phyloP scores from a whole-genome alignment of 2,797 vertebrate genomes.

The Discoglossus pictus region DNA sequence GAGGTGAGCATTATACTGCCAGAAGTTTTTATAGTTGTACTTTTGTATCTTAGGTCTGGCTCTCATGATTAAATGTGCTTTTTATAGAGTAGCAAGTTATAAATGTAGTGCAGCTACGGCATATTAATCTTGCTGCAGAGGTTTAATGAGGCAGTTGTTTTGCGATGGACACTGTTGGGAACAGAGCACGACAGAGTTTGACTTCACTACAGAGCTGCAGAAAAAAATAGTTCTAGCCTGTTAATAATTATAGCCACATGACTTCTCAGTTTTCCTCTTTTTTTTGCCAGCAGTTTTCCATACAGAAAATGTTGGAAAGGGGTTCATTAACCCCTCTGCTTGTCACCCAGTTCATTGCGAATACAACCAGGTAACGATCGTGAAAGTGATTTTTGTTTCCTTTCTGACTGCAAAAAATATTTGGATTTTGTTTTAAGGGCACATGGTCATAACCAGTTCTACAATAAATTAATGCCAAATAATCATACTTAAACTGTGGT shows the following conservation, averaged over 20 bases:
- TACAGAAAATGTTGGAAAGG: slow-evolving; percentile 75
- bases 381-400: neutral
- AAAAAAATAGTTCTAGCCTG: slow-evolving; percentile 77
- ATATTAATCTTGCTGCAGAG: slow-evolving; percentile 85
- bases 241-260: slow-evolving; percentile 96
- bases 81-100: slow-evolving; percentile 84
- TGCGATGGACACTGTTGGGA: slow-evolving; percentile 86
- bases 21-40: slow-evolving; percentile 79
- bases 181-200: slow-evolving; percentile 87
- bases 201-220: slow-evolving; percentile 86
- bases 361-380: slow-evolving; percentile 5
- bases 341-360: slow-evolving; percentile 13
- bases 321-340: slow-evolving; percentile 59
- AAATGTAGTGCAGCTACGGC: slow-evolving; percentile 82
- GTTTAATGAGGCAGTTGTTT: slow-evolving; percentile 97
- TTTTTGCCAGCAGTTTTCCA: slow-evolving; percentile 76
- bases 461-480: too few species aligned
- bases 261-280: slow-evolving; percentile 75
- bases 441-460: too few species aligned
- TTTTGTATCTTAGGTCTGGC: slow-evolving; percentile 76
- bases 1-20: slow-evolving; percentile 64
- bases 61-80: slow-evolving; percentile 79
- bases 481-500: too few species aligned
- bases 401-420: neutral
- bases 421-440: too few species aligned